These are phyloP conservation scores for Xerus inauris DNA, from an alignment of 2,113 vertebrate genomes.

Conservation along the genomic window DNA sequence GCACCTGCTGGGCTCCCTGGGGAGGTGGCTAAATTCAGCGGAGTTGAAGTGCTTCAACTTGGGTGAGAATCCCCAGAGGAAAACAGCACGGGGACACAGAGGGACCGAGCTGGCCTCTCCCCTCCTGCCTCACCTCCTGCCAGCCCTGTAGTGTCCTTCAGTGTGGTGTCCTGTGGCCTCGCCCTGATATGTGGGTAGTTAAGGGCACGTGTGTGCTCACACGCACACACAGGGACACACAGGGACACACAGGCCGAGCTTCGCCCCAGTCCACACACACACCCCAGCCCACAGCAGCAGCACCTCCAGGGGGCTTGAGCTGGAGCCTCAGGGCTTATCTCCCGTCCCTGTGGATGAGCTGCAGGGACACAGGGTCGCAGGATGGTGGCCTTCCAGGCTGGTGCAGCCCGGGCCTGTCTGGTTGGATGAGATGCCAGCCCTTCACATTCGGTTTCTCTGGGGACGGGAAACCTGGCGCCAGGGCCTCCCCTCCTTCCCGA, in stretches of 20 bases:
- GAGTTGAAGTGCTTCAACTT: background rate
- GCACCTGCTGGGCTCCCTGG: background rate
- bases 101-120: too few species aligned
- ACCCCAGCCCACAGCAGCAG: background rate
- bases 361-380: background rate
- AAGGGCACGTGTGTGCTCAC: background rate
- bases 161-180: background rate
- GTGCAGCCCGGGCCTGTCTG: too few species aligned
- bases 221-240: background rate
- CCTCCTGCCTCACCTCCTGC: background rate
- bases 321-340: background rate
- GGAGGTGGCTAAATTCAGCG: accelerated
- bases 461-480: accelerated
- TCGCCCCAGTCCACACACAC: background rate
- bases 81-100: too few species aligned
- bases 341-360: background rate
- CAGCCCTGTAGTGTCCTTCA: background rate
- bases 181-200: background rate
- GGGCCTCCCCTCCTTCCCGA: background rate
- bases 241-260: background rate
- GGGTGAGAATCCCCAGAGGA: background rate
- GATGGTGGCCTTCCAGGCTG: too few species aligned
- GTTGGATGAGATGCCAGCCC: accelerated
- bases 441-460: background rate
- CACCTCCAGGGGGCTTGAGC: background rate